These are phyloP conservation scores for Colletes latitarsis DNA, from an alignment of 1,140 invertebrate genomes.

Conservation along the genomic window DNA sequence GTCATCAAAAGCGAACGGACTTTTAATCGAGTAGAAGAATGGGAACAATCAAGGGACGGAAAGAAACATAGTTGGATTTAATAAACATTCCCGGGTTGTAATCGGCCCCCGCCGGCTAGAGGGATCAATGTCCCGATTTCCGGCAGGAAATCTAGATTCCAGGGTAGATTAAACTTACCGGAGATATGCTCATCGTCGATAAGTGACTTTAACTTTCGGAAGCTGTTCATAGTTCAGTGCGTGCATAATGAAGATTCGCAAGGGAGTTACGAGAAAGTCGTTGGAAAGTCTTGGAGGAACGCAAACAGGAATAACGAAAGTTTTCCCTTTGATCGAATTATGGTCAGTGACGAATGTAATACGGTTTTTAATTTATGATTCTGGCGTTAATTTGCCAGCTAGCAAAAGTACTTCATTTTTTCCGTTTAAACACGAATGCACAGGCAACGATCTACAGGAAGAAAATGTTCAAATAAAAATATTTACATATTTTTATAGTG, in stretches of 20 bases:
- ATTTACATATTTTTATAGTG: too few species aligned
- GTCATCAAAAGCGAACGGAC: neutral
- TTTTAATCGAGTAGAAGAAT: conserved; percentile 42
- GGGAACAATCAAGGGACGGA: conserved; percentile 19
- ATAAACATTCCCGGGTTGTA: conserved; percentile 65
- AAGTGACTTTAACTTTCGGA: conserved; percentile 66
- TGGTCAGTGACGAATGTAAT: conserved; percentile 17
- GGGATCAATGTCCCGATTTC: conserved; percentile 58
- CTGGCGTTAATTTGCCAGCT: neutral
- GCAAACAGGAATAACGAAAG: conserved; percentile 57
- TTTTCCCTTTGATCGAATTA: conserved; percentile 42
- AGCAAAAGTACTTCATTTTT: too few species aligned
- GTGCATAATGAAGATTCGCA: conserved; percentile 64
- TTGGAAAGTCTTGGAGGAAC: conserved; percentile 44
- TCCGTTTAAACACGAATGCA: too few species aligned
- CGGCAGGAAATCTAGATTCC: conserved; percentile 60
- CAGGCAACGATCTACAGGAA: too few species aligned
- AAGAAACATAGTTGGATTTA: conserved; percentile 65
- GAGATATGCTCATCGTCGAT: conserved; percentile 65
- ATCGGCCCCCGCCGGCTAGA: conserved; percentile 57
- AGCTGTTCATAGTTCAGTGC: conserved; percentile 66
- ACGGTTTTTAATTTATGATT: conserved; percentile 13
- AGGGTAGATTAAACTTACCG: conserved; percentile 62
- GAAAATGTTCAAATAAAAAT: too few species aligned
- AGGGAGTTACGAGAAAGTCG: conserved; percentile 56